Conservation (phyloP, 1,140 invertebrate genomes). For the Euglossa dilemma region DNA sequence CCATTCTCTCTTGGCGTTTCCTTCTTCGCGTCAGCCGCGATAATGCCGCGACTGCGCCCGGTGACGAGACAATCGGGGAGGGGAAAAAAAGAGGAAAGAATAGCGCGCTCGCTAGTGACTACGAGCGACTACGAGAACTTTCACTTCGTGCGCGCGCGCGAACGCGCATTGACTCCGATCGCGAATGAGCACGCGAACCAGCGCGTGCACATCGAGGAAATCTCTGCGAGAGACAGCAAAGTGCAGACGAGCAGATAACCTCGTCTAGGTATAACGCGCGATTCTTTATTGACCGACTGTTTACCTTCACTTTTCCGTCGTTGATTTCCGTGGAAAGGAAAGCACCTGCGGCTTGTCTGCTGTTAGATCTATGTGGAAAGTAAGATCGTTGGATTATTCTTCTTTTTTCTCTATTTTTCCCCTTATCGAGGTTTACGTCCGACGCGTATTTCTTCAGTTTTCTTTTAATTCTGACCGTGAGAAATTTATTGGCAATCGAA, state of each 20-base stretch:
- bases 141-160: constrained; percentile 46
- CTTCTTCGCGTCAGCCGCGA: constrained; percentile 33
- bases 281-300: constrained; percentile 72
- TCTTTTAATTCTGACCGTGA: too few relatives aligned
- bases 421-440: too few relatives aligned
- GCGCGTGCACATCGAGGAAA: constrained; percentile 30
- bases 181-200: constrained; percentile 37
- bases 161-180: constrained; percentile 21
- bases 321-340: constrained; percentile 34
- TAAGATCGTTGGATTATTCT: neutral
- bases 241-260: constrained; percentile 73
- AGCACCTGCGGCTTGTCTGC: constrained; percentile 7
- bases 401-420: neutral
- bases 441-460: too few relatives aligned
- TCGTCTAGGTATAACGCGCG: constrained; percentile 67
- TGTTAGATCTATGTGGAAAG: neutral
- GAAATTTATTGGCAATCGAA: too few relatives aligned
- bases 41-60: constrained; percentile 26
- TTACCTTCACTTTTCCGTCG: constrained; percentile 51
- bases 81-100: constrained; percentile 42
- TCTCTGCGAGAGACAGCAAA: constrained; percentile 63
- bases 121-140: constrained; percentile 45
- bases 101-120: constrained; percentile 10
- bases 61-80: constrained; percentile 61
- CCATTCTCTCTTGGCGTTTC: constrained; percentile 42